A percentile compares a stretch with the other conserved stretches of the same genome.
Evolutionary conservation across 2,113 vertebrate genomes (phyloP).

Genomic region (Gobio gobio): DNA sequence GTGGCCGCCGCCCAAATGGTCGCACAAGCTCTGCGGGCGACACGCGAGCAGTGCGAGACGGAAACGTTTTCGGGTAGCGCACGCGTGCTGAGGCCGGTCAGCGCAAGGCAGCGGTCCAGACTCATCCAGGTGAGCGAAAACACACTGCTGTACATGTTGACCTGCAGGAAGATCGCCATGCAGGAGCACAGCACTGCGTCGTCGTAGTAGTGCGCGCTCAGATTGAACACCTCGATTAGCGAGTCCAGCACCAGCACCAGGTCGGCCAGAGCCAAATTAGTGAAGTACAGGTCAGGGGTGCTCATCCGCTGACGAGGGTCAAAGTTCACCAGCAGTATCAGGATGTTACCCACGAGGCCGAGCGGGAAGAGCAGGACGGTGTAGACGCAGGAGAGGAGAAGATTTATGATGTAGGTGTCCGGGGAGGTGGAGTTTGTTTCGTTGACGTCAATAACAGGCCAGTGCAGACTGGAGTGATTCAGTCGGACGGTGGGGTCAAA

Average conservation of each 20-base stretch:
- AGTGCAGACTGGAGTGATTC: neutral
- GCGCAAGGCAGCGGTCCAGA: conserved; percentile 85
- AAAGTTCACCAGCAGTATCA: conserved; percentile 89
- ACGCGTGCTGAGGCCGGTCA: conserved; percentile 79
- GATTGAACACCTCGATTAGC: conserved; percentile 92
- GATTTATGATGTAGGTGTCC: conserved; percentile 78
- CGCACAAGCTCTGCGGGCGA: conserved; percentile 77
- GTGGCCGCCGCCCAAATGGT: conserved; percentile 86
- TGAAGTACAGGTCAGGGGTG: conserved; percentile 88
- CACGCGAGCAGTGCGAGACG: conserved; percentile 72
- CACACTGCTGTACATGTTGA: conserved; percentile 95
- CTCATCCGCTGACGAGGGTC: conserved; percentile 82
- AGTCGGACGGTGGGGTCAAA: neutral
- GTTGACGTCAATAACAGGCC: neutral
- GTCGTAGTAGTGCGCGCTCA: conserved; percentile 86
- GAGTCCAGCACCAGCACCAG: conserved; percentile 89
- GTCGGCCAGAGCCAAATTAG: conserved; percentile 87
- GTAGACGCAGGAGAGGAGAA: conserved; percentile 87
- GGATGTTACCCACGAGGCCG: conserved; percentile 88
- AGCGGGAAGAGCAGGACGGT: conserved; percentile 87
- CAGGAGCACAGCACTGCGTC: conserved; percentile 87
- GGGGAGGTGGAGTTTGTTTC: conserved; percentile 61
- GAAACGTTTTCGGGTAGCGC: conserved; percentile 74
- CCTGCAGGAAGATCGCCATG: conserved; percentile 92
- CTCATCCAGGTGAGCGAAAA: conserved; percentile 98